Evolutionary conservation across 2,888 invertebrate genomes (phyloP), one percentile per base, ranked within the genome.

Genomic region (Ochlodes sylvanus): DNA sequence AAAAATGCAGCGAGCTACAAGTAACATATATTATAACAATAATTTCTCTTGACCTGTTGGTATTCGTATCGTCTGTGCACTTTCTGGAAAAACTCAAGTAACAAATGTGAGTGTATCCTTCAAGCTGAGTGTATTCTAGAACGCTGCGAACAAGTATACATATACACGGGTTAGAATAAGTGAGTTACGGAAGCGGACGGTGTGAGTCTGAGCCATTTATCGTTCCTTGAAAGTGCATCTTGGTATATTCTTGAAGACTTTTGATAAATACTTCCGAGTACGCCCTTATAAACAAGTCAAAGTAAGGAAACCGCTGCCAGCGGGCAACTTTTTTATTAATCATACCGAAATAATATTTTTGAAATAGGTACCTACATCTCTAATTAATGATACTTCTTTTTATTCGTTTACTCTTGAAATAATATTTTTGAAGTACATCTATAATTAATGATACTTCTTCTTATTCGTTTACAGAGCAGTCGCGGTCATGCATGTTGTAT

Each of bases 161-260:
- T n/a, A 52, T 62, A 68, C 61, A 68, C 38, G 15, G 62, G 67
- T 65, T 61, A 68, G 62, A 61, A 68, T 68, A 68, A 68, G 62
- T 56, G 62, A 62, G 68, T 62, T 62, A 68, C 38, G 61, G 54
- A 47, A 19, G 68, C 61, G 56, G 55, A 44, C 41, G 61, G 44
- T 67, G 67, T 58, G 44, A 65, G 58, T 44, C 66, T 56, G 63
- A 19, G 71, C 71, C 69, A 74, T 74, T 73, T 75, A 75, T 75
- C 69, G 72, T 70, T 70, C 32, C 55, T 27, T 27, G 56, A 63
- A 72, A 70, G 68, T 69, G 72, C 73, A 72, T 70, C 70, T 71
- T 57, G 55, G 66, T 64, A 63, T 63, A 70, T 71, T 71, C 65
- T 55, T 65, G 19, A 57, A 71, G 58, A 67, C 63, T 66, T 65